These are phyloP conservation scores for Nasonia vitripennis DNA, from an alignment of 1,140 invertebrate genomes.

Conservation along the genomic window DNA sequence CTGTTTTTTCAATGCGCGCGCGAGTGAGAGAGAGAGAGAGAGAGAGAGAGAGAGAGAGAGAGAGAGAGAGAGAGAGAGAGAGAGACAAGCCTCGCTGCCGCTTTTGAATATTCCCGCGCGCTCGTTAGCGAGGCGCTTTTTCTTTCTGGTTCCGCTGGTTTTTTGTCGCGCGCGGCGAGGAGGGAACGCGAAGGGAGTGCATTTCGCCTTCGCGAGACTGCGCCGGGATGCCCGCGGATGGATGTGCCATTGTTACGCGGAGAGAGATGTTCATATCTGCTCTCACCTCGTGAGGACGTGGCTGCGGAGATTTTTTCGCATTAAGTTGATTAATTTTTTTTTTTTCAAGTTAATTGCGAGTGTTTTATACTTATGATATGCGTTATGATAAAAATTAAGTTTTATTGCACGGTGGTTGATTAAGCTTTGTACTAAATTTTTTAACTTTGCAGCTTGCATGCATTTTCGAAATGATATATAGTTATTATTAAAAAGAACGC, in stretches of 20 bases:
- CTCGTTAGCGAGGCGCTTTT: conserved; percentile 55
- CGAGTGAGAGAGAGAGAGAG: background rate
- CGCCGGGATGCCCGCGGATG: too few relatives aligned
- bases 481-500: too few relatives aligned
- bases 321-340: background rate
- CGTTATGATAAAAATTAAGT: too few relatives aligned
- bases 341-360: background rate
- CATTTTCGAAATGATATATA: too few relatives aligned
- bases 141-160: background rate
- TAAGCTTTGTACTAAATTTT: too few relatives aligned
- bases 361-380: background rate
- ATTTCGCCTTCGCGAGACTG: background rate
- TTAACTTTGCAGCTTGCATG: too few relatives aligned
- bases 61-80: background rate
- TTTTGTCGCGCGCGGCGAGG: background rate
- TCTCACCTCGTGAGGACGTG: background rate
- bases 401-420: too few relatives aligned
- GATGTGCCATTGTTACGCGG: conserved; percentile 12
- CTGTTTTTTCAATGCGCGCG: background rate
- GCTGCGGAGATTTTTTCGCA: background rate
- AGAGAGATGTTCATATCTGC: conserved; percentile 24
- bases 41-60: too few relatives aligned
- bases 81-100: conserved; percentile 37
- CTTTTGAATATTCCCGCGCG: conserved; percentile 60
- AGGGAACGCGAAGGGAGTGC: background rate